Conservation (phyloP, 2,888 invertebrate genomes). For the Andrena praecox region DNA sequence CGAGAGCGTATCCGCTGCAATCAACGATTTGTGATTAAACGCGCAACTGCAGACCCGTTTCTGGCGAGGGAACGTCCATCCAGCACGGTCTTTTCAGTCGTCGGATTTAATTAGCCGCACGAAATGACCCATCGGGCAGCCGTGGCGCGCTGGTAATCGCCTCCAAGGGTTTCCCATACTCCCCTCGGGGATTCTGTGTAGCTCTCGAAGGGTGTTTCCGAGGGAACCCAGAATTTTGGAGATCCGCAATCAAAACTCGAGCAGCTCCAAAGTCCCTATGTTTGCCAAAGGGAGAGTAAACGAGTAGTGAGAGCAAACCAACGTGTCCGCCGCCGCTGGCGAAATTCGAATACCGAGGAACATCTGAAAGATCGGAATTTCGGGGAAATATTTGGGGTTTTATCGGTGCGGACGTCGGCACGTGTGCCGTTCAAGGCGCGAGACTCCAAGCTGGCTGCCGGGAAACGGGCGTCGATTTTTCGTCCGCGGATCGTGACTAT, state of each 20-base stretch:
- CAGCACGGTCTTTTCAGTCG: conserved; percentile 18
- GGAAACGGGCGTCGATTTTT: background rate
- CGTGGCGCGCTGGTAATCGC: background rate
- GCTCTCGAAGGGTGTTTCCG: background rate
- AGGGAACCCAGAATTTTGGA: background rate
- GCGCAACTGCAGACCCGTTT: conserved; percentile 47
- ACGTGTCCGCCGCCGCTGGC: background rate
- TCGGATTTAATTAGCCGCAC: conserved; percentile 56
- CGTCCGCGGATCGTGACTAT: background rate
- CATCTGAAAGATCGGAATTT: conserved; percentile 13
- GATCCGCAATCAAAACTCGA: background rate
- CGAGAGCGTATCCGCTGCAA: conserved; percentile 53
- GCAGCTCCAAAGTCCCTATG: background rate
- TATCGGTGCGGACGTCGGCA: background rate
- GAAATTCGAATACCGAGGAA: background rate
- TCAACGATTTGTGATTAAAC: conserved; percentile 57
- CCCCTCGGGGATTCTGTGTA: background rate
- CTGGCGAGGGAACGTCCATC: conserved; percentile 3
- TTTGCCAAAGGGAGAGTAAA: background rate
- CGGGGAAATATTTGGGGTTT: conserved; percentile 12
- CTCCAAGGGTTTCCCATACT: conserved; percentile 2
- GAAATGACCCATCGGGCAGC: conserved; percentile 32
- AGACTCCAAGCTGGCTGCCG: background rate
- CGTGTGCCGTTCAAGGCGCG: background rate
- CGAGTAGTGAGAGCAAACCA: background rate